These are phyloP conservation scores for Sesamia inferens DNA, from an alignment of 2,888 invertebrate genomes.

Conservation along the genomic window DNA sequence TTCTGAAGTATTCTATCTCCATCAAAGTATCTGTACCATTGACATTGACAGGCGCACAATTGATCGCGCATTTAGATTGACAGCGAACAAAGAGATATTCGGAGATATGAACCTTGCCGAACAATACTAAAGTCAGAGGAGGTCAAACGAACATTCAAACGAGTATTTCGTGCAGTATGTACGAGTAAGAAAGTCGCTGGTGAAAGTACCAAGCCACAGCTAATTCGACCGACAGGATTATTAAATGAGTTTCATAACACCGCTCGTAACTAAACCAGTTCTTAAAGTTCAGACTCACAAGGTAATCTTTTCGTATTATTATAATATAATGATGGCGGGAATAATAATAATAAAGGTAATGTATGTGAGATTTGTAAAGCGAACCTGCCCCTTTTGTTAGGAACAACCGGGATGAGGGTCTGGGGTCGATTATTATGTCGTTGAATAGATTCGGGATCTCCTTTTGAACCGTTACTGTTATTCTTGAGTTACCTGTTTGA, in stretches of 20 bases:
- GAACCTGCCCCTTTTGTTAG: slow-evolving; percentile 79
- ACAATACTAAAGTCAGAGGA: slow-evolving; percentile 75
- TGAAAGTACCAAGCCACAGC: slow-evolving; percentile 84
- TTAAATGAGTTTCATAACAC: slow-evolving; percentile 86
- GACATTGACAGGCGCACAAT: slow-evolving; percentile 73
- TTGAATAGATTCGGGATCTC: slow-evolving; percentile 76
- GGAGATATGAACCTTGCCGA: slow-evolving; percentile 75
- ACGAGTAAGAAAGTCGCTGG: slow-evolving; percentile 83
- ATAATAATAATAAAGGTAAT: slow-evolving; percentile 79
- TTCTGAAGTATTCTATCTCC: slow-evolving; percentile 58
- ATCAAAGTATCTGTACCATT: slow-evolving; percentile 62
- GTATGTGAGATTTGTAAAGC: slow-evolving; percentile 77
- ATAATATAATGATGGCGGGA: slow-evolving; percentile 72
- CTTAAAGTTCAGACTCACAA: slow-evolving; percentile 64
- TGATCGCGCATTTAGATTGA: slow-evolving; percentile 70
- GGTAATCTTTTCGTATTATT: slow-evolving; percentile 73
- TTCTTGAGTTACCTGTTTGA: slow-evolving; percentile 73
- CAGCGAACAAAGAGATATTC: slow-evolving; percentile 74
- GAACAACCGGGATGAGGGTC: slow-evolving; percentile 71
- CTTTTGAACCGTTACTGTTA: slow-evolving; percentile 76
- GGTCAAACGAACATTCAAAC: slow-evolving; percentile 78
- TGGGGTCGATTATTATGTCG: slow-evolving; percentile 72
- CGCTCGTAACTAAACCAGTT: slow-evolving; percentile 83
- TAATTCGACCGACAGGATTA: slow-evolving; percentile 82
- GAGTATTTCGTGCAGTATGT: slow-evolving; percentile 74